A percentile compares a stretch with the other conserved stretches of the same genome.
phyloP scores from a whole-genome alignment of 2,113 vertebrate genomes.

The Dipodomys merriami region DNA sequence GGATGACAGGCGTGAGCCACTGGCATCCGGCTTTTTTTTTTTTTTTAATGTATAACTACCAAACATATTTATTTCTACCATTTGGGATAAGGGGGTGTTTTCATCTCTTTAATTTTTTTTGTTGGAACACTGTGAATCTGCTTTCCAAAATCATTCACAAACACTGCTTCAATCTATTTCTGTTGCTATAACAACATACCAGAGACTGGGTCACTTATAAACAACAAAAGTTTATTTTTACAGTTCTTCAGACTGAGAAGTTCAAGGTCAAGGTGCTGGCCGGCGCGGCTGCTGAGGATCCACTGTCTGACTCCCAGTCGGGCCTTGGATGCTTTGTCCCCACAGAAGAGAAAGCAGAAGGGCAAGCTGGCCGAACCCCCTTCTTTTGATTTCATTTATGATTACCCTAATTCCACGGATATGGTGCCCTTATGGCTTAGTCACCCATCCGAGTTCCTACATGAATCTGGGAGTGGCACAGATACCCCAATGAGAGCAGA shows the following conservation, averaged over 20 bases:
- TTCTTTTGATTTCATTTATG: no score
- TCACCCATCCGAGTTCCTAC: neutral
- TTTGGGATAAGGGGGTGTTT: neutral
- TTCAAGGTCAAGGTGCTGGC: neutral
- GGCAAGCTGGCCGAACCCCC: no score
- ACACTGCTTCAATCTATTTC: neutral
- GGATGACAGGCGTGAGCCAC: no score
- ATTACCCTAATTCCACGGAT: no score
- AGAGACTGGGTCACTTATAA: neutral
- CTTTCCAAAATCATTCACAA: neutral
- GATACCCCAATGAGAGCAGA: neutral
- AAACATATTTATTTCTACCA: no score
- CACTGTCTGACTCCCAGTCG: neutral
- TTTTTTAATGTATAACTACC: no score
- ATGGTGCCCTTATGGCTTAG: no score
- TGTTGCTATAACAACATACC: neutral
- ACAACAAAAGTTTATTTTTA: neutral
- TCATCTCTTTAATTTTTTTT: neutral
- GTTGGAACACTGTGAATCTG: neutral
- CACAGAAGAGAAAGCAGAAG: neutral
- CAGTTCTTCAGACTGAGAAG: neutral
- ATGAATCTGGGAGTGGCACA: neutral
- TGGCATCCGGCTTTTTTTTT: no score
- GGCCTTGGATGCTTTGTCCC: no score
- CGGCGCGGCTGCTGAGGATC: no score